Conservation (phyloP, 2,888 invertebrate genomes). For the Macropis europaea region DNA sequence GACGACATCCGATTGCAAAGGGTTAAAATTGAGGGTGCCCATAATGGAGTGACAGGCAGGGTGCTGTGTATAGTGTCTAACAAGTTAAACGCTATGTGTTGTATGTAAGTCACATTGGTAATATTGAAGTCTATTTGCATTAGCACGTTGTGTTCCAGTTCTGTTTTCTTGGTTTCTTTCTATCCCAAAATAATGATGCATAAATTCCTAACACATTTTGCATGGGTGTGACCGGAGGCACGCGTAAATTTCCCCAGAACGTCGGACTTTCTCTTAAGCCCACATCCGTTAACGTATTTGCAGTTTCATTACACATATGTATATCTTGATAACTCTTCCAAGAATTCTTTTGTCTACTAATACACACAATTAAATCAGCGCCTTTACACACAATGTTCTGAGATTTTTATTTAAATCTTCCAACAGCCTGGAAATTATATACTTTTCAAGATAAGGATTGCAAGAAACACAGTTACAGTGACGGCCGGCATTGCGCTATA, state of each 20-base stretch:
- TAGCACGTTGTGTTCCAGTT: too few species aligned
- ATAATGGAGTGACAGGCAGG: too few species aligned
- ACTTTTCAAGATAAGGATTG: too few species aligned
- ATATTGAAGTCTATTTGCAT: too few species aligned
- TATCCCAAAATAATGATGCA: background rate
- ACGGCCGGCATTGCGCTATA: too few species aligned
- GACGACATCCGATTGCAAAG: too few species aligned
- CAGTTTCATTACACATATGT: slow-evolving; percentile 1
- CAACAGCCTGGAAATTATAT: background rate
- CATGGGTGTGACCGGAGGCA: slow-evolving; percentile 36
- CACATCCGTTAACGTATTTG: slow-evolving; percentile 34
- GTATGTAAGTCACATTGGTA: too few species aligned
- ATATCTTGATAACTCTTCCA: background rate
- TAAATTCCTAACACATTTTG: background rate
- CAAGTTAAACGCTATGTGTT: too few species aligned
- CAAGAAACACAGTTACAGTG: background rate
- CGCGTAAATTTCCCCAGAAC: slow-evolving; percentile 26
- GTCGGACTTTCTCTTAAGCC: slow-evolving; percentile 43
- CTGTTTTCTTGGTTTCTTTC: too few species aligned
- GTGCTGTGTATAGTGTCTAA: too few species aligned
- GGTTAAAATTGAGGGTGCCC: too few species aligned
- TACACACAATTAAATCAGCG: background rate
- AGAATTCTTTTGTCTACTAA: slow-evolving; percentile 4
- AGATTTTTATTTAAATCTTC: background rate
- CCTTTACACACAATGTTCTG: background rate